Conservation (phyloP, 1,140 invertebrate genomes). For the Venustaconcha ellipsiformis region DNA sequence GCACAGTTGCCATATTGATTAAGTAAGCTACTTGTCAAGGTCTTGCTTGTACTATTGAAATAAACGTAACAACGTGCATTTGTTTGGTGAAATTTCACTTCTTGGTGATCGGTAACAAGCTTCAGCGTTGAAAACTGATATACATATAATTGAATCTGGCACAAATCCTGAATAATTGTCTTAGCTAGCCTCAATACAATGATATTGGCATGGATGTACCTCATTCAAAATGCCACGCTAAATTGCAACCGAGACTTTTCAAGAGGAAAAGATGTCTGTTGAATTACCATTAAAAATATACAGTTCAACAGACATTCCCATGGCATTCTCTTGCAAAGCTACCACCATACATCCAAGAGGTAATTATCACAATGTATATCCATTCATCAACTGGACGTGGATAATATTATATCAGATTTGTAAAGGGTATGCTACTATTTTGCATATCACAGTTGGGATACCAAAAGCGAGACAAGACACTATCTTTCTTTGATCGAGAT, state of each 20-base stretch:
- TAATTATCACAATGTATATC: background rate
- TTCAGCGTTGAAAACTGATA: constrained; percentile 8
- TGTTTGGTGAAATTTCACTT: constrained; percentile 1
- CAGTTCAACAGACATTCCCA: background rate
- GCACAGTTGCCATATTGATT: too few relatives aligned
- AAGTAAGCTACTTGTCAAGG: too few relatives aligned
- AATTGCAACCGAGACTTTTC: constrained; percentile 21
- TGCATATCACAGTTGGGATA: too few relatives aligned
- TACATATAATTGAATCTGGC: background rate
- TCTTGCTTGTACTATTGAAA: too few relatives aligned
- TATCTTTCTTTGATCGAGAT: too few relatives aligned
- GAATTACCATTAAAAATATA: background rate
- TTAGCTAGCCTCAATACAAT: background rate
- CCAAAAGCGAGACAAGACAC: too few relatives aligned
- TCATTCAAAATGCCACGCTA: constrained; percentile 29
- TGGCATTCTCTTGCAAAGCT: constrained; percentile 20
- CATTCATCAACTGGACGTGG: constrained; percentile 15
- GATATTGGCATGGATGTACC: constrained; percentile 32
- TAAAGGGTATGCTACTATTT: too few relatives aligned
- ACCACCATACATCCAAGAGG: constrained; percentile 19
- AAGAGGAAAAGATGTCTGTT: background rate
- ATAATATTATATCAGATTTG: too few relatives aligned
- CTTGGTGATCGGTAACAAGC: background rate
- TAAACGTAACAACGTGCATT: background rate
- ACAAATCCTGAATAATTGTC: constrained; percentile 4